Evolutionary conservation across 2,797 vertebrate species (phyloP).

Genomic region (Chromobotia macracanthus): DNA sequence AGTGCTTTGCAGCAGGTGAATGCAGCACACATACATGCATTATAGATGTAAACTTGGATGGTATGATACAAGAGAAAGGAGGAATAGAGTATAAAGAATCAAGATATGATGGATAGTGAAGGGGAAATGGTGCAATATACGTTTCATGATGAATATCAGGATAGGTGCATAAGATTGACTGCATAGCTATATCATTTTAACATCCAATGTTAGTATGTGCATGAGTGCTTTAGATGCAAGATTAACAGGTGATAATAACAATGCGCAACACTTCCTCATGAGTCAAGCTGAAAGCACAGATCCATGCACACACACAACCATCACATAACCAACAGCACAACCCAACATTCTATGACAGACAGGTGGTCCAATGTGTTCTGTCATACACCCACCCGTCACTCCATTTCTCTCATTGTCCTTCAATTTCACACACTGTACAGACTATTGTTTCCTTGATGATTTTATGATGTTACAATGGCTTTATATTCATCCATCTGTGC

Average conservation of each 20-base stretch:
- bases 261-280: background rate
- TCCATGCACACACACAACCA: background rate
- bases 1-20: slow-evolving; percentile 25
- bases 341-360: slow-evolving; percentile 14
- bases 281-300: background rate
- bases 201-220: too few relatives aligned
- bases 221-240: background rate
- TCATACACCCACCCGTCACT: slow-evolving; percentile 23
- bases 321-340: background rate
- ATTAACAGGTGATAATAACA: background rate
- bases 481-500: background rate
- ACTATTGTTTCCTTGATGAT: background rate
- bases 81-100: slow-evolving; percentile 18
- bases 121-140: background rate
- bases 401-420: background rate
- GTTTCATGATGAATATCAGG: background rate
- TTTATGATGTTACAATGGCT: slow-evolving; percentile 5
- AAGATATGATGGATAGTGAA: slow-evolving; percentile 12
- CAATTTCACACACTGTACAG: slow-evolving; percentile 56
- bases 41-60: slow-evolving; percentile 54
- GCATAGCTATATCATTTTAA: background rate
- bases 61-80: slow-evolving; percentile 24
- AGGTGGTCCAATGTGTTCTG: slow-evolving; percentile 24
- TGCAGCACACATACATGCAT: slow-evolving; percentile 45
- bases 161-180: background rate